These are phyloP conservation scores for Lucinisca nassula DNA, from an alignment of 2,888 invertebrate genomes.

Conservation along the genomic window DNA sequence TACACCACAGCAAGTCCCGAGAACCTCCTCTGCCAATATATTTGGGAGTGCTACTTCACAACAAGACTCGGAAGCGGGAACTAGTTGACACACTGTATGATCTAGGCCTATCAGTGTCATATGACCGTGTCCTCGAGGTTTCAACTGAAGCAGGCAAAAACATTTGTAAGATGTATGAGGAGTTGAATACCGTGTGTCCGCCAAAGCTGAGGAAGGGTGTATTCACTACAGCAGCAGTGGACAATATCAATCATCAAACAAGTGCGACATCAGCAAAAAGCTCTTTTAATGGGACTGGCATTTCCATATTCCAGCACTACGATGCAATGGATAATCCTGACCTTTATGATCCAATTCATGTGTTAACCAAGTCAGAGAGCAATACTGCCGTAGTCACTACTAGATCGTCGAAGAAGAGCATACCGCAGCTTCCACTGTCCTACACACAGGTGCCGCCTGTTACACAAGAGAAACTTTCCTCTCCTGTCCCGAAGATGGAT, in stretches of 20 bases:
- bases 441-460: not conserved
- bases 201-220: not conserved
- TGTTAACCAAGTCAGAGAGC: too few species aligned
- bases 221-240: not conserved
- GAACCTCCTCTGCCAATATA: not conserved
- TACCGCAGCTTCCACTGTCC: not conserved
- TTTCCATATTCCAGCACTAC: conserved; percentile 2
- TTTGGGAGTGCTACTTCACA: not conserved
- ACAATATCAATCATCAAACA: not conserved
- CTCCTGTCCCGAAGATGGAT: too few species aligned
- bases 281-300: not conserved
- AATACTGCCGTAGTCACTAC: not conserved
- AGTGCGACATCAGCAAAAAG: not conserved
- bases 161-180: not conserved
- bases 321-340: too few species aligned
- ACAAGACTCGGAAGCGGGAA: not conserved
- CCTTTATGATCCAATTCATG: too few species aligned
- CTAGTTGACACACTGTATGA: not conserved
- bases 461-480: too few species aligned
- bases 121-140: not conserved
- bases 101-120: not conserved
- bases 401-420: not conserved
- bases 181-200: not conserved
- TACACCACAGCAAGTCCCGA: not conserved
- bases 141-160: not conserved